Evolutionary conservation across 2,888 invertebrate genomes (phyloP), one percentile per base, ranked within the genome.

Genomic region (Ganaspis brasiliensis): DNA sequence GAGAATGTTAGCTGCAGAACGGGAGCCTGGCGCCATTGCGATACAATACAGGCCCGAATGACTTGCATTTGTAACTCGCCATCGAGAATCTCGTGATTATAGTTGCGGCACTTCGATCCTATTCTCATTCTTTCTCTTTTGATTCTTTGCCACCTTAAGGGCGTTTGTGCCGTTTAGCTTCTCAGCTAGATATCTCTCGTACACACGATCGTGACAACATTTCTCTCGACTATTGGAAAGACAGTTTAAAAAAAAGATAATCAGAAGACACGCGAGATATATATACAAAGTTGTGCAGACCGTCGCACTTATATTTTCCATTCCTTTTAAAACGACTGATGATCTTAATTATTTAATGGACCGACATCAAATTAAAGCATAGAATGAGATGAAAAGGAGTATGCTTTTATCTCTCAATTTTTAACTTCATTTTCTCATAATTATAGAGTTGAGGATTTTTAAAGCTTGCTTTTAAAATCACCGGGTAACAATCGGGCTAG

Each of bases 11-110:
- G 80, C 77, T 76, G 80, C 79, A 82, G 86, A 89, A 89, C 90
- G 85, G 90, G 87, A 90, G 90, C 89, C 86, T 88, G 89, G 91
- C 90, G 90, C 90, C 90, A 87, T 89, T 88, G 86, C 88, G 84
- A 85, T 86, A 87, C 88, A 88, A 89, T 88, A 83, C 88, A 82
- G 82, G 82, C 82, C 84, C 83, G 83, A 86, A 88, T 90, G 90
- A 90, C 90, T 90, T 90, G 90, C 90, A 88, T 87, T 85, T 86
- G 87, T 88, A 87, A 84, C 85, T 83, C 80, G 80, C 79, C 81
- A 83, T 83, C 81, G 75, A 80, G 82, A 80, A 81, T 83, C 80
- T 79, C 83, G 80, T 86, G 88, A 89, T 89, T 87, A 87, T 86
- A 85, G 85, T 86, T 84, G 83, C 80, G 72, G 83, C 84, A 83